A percentile compares a stretch with the other conserved stretches of the same genome.
Evolutionary conservation across 1,140 invertebrate genomes (phyloP).

Genomic region (Parasteatoda tepidariorum): DNA sequence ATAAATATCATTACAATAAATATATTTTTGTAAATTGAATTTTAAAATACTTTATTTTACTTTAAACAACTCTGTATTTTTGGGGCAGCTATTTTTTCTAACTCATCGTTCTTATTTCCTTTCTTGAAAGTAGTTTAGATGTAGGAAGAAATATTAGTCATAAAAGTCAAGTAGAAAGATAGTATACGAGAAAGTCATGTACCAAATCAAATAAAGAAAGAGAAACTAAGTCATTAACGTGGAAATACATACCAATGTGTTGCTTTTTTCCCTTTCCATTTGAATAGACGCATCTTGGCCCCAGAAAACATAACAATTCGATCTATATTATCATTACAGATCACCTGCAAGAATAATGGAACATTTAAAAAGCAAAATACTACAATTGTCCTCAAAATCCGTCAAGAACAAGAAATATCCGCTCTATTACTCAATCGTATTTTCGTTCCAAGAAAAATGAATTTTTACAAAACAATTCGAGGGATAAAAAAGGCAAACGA

Average conservation of each 20-base stretch:
- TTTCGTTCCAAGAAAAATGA: background rate
- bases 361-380: background rate
- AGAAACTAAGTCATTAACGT: too few relatives aligned
- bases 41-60: too few relatives aligned
- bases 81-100: too few relatives aligned
- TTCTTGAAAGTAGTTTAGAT: too few relatives aligned
- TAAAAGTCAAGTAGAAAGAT: too few relatives aligned
- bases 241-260: background rate
- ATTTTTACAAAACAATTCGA: background rate
- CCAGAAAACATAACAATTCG: slow-evolving; percentile 33
- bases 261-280: slow-evolving; percentile 37
- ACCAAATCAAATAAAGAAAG: too few relatives aligned
- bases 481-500: background rate
- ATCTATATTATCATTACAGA: background rate
- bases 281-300: slow-evolving; percentile 34
- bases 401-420: background rate
- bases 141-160: too few relatives aligned
- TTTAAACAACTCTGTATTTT: too few relatives aligned
- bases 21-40: too few relatives aligned
- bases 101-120: too few relatives aligned
- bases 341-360: background rate
- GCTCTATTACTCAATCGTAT: slow-evolving; percentile 13
- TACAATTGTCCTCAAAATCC: background rate
- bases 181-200: too few relatives aligned
- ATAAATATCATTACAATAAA: too few relatives aligned